Evolutionary conservation across 2,888 invertebrate species (phyloP).

Genomic region (Drosophila prolongata): DNA sequence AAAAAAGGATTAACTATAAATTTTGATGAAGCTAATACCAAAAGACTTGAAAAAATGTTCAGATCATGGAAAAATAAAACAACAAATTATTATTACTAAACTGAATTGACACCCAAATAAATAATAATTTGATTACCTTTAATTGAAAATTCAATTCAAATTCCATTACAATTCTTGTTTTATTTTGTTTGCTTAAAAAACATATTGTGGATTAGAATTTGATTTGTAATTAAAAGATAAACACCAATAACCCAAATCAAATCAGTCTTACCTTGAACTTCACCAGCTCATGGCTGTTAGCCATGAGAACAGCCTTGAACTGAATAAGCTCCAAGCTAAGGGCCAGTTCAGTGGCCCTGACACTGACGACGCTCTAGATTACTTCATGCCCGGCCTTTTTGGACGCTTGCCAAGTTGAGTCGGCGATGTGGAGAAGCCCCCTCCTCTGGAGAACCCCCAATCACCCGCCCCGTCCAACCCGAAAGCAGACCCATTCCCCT

Average conservation of each 20-base stretch:
- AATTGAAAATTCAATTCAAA: too few species aligned
- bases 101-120: too few species aligned
- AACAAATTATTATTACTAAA: too few species aligned
- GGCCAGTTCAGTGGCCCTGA: constrained; percentile 7
- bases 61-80: too few species aligned
- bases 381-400: constrained; percentile 47
- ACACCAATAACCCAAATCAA: background rate
- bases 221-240: too few species aligned
- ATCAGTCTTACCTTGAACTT: constrained; percentile 17
- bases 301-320: constrained; percentile 19
- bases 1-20: too few species aligned
- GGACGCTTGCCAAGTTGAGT: constrained; percentile 45
- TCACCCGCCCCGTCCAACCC: background rate
- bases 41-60: too few species aligned
- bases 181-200: background rate
- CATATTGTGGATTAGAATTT: background rate
- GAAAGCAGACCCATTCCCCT: background rate
- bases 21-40: too few species aligned
- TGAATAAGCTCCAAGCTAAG: constrained; percentile 11
- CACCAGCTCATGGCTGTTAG: constrained; percentile 3
- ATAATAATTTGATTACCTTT: too few species aligned
- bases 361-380: constrained; percentile 37
- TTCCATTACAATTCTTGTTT: background rate
- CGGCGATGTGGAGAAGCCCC: background rate
- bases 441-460: background rate